Evolutionary conservation across 2,888 invertebrate species (phyloP).

Genomic region (Blastobasis adustella): DNA sequence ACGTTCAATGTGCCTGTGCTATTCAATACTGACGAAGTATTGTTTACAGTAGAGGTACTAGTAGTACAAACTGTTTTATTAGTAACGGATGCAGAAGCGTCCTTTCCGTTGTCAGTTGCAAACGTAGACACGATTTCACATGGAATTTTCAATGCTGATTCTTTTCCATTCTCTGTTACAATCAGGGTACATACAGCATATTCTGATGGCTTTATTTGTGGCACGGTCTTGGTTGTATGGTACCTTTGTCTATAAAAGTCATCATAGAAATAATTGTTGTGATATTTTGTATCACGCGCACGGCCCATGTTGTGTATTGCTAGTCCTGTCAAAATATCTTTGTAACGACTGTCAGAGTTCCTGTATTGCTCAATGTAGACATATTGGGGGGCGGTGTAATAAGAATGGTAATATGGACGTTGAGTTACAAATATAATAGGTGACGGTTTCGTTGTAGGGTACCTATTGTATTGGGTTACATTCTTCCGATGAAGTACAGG

Average conservation of each 20-base stretch:
- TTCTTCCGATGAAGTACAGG: too few species aligned
- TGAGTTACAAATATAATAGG: too few species aligned
- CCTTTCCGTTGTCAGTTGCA: conserved; percentile 34
- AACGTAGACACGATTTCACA: conserved; percentile 67
- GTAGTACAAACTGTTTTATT: too few species aligned
- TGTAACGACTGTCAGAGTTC: conserved; percentile 51
- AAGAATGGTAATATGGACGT: conserved; percentile 12
- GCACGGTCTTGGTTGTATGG: conserved; percentile 9
- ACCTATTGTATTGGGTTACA: too few species aligned
- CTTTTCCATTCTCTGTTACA: conserved; percentile 42
- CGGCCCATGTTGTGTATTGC: conserved; percentile 59
- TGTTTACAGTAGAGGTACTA: conserved; percentile 20
- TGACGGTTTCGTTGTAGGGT: too few species aligned
- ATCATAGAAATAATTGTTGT: conserved; percentile 55
- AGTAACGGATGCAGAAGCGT: conserved; percentile 9
- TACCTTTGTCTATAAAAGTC: conserved; percentile 53
- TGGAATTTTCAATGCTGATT: conserved; percentile 47
- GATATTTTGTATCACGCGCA: conserved; percentile 34
- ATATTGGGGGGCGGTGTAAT: conserved; percentile 50
- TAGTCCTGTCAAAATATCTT: conserved; percentile 54
- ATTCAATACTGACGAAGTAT: conserved; percentile 43
- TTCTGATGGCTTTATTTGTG: conserved; percentile 18
- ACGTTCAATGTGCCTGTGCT: conserved; percentile 14
- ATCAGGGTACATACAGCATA: conserved; percentile 45
- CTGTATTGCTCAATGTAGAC: conserved; percentile 54